A percentile compares a stretch with the other conserved stretches of the same genome.
phyloP scores from a whole-genome alignment of 2,888 invertebrate species.

The Theretra japonica region DNA sequence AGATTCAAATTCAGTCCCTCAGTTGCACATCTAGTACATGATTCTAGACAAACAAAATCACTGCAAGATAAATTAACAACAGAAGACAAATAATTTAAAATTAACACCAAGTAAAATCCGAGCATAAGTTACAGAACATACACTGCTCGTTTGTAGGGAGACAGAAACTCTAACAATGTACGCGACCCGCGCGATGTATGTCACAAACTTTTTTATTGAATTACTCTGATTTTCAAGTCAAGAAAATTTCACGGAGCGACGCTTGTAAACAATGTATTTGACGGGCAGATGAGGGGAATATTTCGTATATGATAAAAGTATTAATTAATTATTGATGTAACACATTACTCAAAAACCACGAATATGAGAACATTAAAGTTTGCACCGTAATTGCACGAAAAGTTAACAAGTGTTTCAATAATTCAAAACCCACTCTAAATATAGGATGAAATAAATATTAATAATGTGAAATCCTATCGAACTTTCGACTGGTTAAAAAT shows the following conservation, averaged over 20 bases:
- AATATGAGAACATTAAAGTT: no score
- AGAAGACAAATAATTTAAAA: not conserved
- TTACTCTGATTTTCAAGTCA: constrained; percentile 18
- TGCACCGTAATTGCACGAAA: no score
- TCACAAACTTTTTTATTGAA: constrained; percentile 21
- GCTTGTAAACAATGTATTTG: not conserved
- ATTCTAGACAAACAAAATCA: no score
- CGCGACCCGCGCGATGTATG: constrained; percentile 6
- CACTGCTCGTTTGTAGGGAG: constrained; percentile 29
- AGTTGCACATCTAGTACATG: no score
- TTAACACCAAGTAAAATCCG: not conserved
- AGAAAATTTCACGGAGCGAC: not conserved
- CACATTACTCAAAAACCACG: no score
- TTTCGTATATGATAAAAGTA: not conserved
- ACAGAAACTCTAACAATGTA: constrained; percentile 26
- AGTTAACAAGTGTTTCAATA: no score
- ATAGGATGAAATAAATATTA: no score
- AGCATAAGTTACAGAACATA: not conserved
- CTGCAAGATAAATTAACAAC: not conserved
- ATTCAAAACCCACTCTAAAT: no score
- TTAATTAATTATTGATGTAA: no score
- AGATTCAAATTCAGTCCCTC: no score
- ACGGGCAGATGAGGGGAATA: not conserved
- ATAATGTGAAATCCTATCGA: no score
- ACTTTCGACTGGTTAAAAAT: no score